Evolutionary conservation across 1,140 invertebrate species (phyloP), one percentile per base, ranked within the genome.

Genomic region (Doryteuthis pealeii): DNA sequence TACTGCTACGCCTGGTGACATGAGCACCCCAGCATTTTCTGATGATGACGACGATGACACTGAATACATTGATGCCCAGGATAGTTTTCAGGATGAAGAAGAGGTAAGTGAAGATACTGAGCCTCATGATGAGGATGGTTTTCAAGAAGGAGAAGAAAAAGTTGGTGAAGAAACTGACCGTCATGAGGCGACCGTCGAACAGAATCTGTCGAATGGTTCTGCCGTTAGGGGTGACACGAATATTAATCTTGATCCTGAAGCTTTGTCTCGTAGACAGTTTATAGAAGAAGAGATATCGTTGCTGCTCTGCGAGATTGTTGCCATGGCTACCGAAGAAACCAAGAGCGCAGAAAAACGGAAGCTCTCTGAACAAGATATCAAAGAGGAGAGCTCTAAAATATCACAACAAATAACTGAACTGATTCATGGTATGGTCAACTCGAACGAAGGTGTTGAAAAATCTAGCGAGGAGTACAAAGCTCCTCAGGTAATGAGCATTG

Each of bases 221-320:
- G 35, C 10, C 35, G 35, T 40, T 40, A 40, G 10, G 10, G 10
- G 3, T 40, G 35, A 40, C 10, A 10, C 35, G 35, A 10, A 40
- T 10, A 3, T 10, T 40, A 40, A 10, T 40, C 35, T 40, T 40
- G 35, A 10, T 10, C 4, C 35, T 40, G 54, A 62, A 62, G 54
- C 54, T 62, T 28, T 22, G 18, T 5, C 10, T 5, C 54, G 54
- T 5, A 62, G 22, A 31, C 66, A 68, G 18, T 18, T 33, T 6
- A 68, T 68, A 28, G 66, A 68, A 68, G 66, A 31, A 68, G 66
- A 68, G 66, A 68, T 68, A 32, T 68, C 66, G 22, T 31, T 33
- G 22, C 22, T 68, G 6, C 32, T 68, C 30, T 28, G 32, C 30
- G 66, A 68, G 30, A 68, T 68, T 22, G 22, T 68, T 26, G 32